Evolutionary conservation across 2,797 vertebrate species (phyloP).

Genomic region (Gadopsis bispinosus): DNA sequence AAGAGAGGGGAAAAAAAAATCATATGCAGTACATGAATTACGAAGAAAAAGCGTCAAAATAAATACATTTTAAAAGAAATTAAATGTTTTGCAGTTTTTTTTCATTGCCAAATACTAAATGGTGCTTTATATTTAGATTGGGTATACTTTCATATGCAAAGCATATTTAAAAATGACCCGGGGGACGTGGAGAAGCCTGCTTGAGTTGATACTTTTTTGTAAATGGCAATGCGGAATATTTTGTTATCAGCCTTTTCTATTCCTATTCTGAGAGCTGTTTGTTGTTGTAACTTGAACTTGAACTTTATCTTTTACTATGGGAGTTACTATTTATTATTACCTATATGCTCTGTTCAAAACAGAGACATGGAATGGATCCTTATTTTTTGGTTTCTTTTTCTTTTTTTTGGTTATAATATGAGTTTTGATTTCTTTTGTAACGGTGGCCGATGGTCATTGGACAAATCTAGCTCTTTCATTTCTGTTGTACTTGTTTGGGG

Average conservation of each 20-base stretch:
- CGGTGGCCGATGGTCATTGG: constrained; percentile 97
- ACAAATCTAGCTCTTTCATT: constrained; percentile 92
- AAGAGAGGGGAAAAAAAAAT: constrained; percentile 78
- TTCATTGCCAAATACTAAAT: constrained; percentile 99
- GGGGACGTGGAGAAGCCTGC: constrained; percentile 92
- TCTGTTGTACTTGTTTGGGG: constrained; percentile 97
- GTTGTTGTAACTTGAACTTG: constrained; percentile 99
- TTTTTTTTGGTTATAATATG: constrained; percentile 82
- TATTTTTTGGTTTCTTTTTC: constrained; percentile 86
- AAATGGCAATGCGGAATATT: constrained; percentile 99
- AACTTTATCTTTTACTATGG: constrained; percentile 99
- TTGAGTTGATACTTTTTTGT: constrained; percentile 99
- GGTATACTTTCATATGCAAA: constrained; percentile 99
- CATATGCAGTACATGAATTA: constrained; percentile 98
- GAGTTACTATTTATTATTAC: constrained; percentile 99
- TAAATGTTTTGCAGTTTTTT: constrained; percentile 94
- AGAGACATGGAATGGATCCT: constrained; percentile 93
- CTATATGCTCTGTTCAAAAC: constrained; percentile 98
- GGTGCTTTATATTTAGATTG: constrained; percentile 99
- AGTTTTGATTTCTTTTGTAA: constrained; percentile 84
- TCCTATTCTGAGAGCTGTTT: constrained; percentile 99
- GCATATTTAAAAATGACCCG: constrained; percentile 93
- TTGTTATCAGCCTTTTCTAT: constrained; percentile 99
- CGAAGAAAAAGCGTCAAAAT: constrained; percentile 79
- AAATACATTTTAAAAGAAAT: constrained; percentile 83